Evolutionary conservation across 2,888 invertebrate genomes (phyloP).

Genomic region (Caenorhabditis sulstoni): DNA sequence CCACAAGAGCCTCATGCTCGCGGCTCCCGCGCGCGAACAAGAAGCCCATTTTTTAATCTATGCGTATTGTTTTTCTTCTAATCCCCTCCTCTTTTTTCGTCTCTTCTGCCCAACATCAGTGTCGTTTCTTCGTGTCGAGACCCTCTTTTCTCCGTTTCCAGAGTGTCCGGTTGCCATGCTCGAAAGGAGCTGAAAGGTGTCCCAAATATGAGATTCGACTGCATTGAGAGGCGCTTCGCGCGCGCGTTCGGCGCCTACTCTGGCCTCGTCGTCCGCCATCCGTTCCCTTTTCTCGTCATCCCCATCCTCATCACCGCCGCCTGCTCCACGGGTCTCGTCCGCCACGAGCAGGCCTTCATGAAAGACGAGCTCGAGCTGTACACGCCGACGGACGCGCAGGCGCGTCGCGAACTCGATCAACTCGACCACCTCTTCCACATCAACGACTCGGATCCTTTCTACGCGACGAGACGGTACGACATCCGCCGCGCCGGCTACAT

Average conservation of each 20-base stretch:
- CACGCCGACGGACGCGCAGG: conserved; percentile 79
- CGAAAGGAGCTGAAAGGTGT: neutral
- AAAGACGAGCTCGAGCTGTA: conserved; percentile 80
- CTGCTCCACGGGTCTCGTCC: conserved; percentile 73
- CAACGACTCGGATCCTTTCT: conserved; percentile 80
- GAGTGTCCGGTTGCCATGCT: neutral
- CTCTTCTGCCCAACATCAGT: conserved; percentile 5
- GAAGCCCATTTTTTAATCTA: conserved; percentile 13
- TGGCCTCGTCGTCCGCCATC: conserved; percentile 71
- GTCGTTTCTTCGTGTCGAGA: neutral
- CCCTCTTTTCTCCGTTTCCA: conserved; percentile 15
- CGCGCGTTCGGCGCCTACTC: conserved; percentile 74
- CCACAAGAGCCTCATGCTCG: conserved; percentile 36
- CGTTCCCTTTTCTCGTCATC: conserved; percentile 76
- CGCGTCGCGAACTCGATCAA: conserved; percentile 72
- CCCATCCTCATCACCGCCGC: conserved; percentile 73
- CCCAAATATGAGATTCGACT: conserved; percentile 77
- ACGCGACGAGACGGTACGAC: conserved; percentile 79
- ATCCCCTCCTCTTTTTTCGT: too few species aligned
- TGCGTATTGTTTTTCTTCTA: conserved; percentile 5
- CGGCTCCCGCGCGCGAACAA: conserved; percentile 3
- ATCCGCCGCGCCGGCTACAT: conserved; percentile 78
- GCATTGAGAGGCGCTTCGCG: conserved; percentile 76
- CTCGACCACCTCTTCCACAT: conserved; percentile 78
- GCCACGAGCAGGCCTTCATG: conserved; percentile 75